phyloP scores from a whole-genome alignment of 1,140 invertebrate species.

The Solenopsis fugax region DNA sequence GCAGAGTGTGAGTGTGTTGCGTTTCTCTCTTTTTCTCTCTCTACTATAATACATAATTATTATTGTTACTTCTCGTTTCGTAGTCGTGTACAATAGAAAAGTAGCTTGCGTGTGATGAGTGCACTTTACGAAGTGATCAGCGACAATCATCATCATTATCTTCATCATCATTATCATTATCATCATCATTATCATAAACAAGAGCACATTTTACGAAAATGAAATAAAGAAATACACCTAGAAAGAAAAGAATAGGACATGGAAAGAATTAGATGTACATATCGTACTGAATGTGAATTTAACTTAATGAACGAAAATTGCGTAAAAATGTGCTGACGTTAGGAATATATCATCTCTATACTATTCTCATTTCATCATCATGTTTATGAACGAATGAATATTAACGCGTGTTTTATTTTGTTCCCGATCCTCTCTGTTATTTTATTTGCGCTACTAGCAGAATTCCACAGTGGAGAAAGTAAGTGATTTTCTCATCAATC shows the following conservation, averaged over 20 bases:
- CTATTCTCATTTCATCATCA: conserved; percentile 80
- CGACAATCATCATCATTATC: conserved; percentile 38
- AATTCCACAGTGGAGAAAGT: conserved; percentile 87
- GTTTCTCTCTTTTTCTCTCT: conserved; percentile 56
- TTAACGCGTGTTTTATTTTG: conserved; percentile 87
- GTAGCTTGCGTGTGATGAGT: conserved; percentile 72
- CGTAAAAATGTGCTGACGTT: conserved; percentile 70
- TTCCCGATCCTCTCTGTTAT: conserved; percentile 87
- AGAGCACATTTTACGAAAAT: conserved; percentile 24
- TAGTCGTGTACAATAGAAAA: conserved; percentile 71
- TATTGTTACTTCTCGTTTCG: conserved; percentile 80
- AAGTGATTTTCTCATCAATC: conserved; percentile 85
- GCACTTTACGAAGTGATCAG: conserved; percentile 78
- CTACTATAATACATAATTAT: conserved; percentile 87
- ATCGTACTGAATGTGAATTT: conserved; percentile 34
- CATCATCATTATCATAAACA: not conserved
- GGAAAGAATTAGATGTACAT: not conserved
- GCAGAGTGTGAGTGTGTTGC: conserved; percentile 81
- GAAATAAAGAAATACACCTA: not conserved
- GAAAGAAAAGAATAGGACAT: not conserved
- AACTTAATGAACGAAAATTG: conserved; percentile 70
- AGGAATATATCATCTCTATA: conserved; percentile 64
- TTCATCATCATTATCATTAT: conserved; percentile 28
- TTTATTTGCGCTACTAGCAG: conserved; percentile 87
- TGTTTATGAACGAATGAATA: conserved; percentile 83